Conservation (phyloP, 2,113 vertebrate species). For the Chauna torquata region DNA sequence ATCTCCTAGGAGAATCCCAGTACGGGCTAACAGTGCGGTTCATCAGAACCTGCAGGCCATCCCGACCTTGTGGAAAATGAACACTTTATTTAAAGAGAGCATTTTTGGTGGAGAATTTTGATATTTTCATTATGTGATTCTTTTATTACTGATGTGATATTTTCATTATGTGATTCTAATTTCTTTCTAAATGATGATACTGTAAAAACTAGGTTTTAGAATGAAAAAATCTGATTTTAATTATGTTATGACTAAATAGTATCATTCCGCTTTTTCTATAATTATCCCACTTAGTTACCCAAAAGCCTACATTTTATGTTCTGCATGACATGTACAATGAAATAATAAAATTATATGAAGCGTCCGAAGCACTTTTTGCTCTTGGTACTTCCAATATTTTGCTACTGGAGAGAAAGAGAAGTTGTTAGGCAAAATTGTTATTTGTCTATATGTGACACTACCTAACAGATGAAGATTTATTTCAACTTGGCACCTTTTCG, state of each 20-base stretch:
- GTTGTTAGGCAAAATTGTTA: background rate
- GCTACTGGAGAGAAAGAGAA: background rate
- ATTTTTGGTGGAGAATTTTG: background rate
- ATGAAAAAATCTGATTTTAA: background rate
- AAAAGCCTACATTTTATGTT: background rate
- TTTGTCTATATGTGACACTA: background rate
- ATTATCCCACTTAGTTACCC: background rate
- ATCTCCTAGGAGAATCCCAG: background rate
- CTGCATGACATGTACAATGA: background rate
- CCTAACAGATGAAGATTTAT: background rate
- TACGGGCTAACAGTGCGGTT: background rate
- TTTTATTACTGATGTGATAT: background rate
- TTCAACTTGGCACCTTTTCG: background rate
- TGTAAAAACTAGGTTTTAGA: background rate
- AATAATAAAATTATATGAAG: background rate
- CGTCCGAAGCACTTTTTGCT: background rate
- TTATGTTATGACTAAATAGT: background rate
- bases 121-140: background rate
- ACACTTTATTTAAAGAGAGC: background rate
- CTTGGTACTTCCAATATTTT: background rate
- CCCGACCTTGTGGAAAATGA: background rate
- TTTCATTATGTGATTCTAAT: background rate
- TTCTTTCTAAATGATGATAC: background rate
- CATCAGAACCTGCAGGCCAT: background rate
- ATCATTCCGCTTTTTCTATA: background rate